phyloP scores from a whole-genome alignment of 2,888 invertebrate species.

The Oxyteleia sp. region DNA sequence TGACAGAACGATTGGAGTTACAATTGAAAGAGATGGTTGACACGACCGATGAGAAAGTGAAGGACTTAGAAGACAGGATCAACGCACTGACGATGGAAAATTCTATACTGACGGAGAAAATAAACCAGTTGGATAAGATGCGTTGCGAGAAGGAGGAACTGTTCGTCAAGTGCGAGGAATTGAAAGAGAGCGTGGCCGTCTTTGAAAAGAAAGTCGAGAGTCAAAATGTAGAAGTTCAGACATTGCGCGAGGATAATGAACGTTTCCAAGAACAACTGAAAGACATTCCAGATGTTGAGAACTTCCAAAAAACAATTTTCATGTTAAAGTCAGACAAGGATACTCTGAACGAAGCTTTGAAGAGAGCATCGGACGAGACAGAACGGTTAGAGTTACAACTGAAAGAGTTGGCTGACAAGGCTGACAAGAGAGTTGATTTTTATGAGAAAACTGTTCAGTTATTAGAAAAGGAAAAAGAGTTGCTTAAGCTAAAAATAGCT shows the following conservation, averaged over 20 bases:
- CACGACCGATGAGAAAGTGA: too few relatives aligned
- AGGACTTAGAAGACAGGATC: too few relatives aligned
- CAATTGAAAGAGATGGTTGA: too few relatives aligned
- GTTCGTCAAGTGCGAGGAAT: slow-evolving; percentile 15
- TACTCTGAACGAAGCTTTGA: slow-evolving; percentile 18
- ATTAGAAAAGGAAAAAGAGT: neutral
- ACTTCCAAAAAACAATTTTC: slow-evolving; percentile 8
- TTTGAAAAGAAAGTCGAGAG: slow-evolving; percentile 5
- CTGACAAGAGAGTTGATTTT: neutral
- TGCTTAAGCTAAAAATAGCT: neutral
- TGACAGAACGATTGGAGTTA: too few relatives aligned
- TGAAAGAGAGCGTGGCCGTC: slow-evolving; percentile 10
- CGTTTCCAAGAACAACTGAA: slow-evolving; percentile 10
- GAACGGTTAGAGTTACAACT: too few relatives aligned
- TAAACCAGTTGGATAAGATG: slow-evolving; percentile 59
- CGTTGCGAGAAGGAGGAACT: slow-evolving; percentile 57
- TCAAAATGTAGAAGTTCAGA: slow-evolving; percentile 19
- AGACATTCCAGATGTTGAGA: neutral
- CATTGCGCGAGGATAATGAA: slow-evolving; percentile 9
- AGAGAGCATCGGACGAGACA: too few relatives aligned
- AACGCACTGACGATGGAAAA: too few relatives aligned
- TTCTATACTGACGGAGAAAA: slow-evolving; percentile 36
- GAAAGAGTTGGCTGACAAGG: slow-evolving; percentile 6
- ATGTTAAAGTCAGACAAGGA: too few relatives aligned
- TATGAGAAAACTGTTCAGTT: neutral